Percentiles rank a stretch among this genome's conserved stretches.
phyloP scores from a whole-genome alignment of 2,888 invertebrate species.

The Automeris io region DNA sequence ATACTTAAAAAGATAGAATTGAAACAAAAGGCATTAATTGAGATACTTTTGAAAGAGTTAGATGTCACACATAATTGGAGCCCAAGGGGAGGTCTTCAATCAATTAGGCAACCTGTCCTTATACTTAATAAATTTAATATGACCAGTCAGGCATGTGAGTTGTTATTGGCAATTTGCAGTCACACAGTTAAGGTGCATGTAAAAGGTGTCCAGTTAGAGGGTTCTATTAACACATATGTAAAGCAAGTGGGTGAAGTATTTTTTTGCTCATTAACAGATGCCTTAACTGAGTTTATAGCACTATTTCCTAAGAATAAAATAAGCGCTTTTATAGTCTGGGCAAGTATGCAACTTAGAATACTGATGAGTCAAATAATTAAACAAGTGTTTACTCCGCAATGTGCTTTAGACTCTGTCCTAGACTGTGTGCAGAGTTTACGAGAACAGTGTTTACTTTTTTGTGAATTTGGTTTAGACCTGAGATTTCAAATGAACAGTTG shows the following conservation, averaged over 20 bases:
- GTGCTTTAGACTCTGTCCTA: conserved; percentile 87
- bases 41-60: conserved; percentile 91
- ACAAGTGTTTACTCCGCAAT: conserved; percentile 93
- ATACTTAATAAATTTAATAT: conserved; percentile 86
- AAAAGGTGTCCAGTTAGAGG: conserved; percentile 87
- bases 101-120: conserved; percentile 88
- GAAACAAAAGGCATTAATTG: conserved; percentile 86
- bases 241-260: conserved; percentile 89
- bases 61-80: conserved; percentile 94
- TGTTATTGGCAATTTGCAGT: conserved; percentile 88
- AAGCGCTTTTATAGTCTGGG: conserved; percentile 90
- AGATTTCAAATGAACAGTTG: conserved; percentile 93
- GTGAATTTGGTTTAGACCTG: conserved; percentile 89
- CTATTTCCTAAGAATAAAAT: conserved; percentile 86
- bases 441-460: conserved; percentile 80
- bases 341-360: conserved; percentile 87
- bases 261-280: conserved; percentile 88
- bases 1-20: conserved; percentile 79
- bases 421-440: conserved; percentile 91
- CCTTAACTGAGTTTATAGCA: conserved; percentile 76
- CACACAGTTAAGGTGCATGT: conserved; percentile 88
- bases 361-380: conserved; percentile 89
- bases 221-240: conserved; percentile 87
- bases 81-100: conserved; percentile 91
- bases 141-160: conserved; percentile 85